A percentile compares a stretch with the other conserved stretches of the same genome.
phyloP scores from a whole-genome alignment of 1,140 invertebrate species.

The Bombus waltoni region DNA sequence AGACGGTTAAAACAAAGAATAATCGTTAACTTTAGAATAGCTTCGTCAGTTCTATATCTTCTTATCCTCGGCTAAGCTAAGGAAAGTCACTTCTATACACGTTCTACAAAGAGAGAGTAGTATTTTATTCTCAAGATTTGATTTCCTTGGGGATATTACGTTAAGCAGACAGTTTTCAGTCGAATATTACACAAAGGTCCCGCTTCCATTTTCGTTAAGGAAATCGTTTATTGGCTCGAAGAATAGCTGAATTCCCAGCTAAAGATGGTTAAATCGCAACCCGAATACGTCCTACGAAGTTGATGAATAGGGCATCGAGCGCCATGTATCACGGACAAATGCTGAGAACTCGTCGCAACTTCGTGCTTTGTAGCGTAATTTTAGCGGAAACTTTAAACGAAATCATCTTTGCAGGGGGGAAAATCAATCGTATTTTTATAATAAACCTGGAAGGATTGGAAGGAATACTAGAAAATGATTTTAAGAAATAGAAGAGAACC shows the following conservation, averaged over 20 bases:
- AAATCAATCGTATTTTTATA: no score
- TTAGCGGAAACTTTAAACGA: conserved; percentile 1
- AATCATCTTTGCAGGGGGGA: no score
- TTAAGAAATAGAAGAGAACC: no score
- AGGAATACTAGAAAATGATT: no score
- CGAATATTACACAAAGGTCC: neutral
- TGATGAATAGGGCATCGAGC: conserved; percentile 2
- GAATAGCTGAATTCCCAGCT: neutral
- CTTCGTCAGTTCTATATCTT: neutral
- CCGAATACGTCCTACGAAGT: neutral
- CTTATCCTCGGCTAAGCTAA: neutral
- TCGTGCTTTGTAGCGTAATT: conserved; percentile 6
- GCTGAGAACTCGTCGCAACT: neutral
- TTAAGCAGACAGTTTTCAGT: neutral
- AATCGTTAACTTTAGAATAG: neutral
- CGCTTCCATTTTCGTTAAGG: neutral
- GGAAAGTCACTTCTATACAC: neutral
- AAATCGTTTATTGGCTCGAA: neutral
- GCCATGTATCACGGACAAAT: conserved; percentile 23
- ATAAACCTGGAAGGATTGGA: no score
- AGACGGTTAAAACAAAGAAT: neutral
- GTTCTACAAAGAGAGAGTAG: neutral
- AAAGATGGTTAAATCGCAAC: neutral
- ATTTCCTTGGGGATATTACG: neutral
- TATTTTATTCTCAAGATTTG: conserved; percentile 1